phyloP scores from a whole-genome alignment of 2,113 vertebrate species.

The Takifugu flavidus region DNA sequence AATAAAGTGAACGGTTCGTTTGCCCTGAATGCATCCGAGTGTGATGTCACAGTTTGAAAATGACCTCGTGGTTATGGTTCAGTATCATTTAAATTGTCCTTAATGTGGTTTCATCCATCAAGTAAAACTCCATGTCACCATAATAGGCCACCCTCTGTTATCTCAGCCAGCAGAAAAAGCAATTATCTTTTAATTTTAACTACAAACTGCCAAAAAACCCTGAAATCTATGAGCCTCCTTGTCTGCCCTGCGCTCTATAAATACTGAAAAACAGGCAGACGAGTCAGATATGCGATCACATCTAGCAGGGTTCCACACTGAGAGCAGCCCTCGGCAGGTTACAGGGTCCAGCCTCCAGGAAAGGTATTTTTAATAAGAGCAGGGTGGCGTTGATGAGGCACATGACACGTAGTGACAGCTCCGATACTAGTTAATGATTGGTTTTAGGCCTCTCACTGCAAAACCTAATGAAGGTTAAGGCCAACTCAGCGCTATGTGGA shows the following conservation, averaged over 20 bases:
- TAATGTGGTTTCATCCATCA: too few species aligned
- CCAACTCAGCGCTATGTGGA: neutral
- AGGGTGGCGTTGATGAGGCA: slow-evolving; percentile 44
- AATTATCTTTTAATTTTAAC: neutral
- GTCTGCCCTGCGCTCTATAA: too few species aligned
- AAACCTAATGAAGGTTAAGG: neutral
- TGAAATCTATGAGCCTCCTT: too few species aligned
- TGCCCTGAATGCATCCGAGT: neutral
- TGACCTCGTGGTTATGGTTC: too few species aligned
- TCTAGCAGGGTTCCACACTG: too few species aligned
- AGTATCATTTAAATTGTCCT: too few species aligned
- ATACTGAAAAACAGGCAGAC: too few species aligned
- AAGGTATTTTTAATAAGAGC: slow-evolving; percentile 16
- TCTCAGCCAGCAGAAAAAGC: neutral
- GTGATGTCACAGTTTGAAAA: too few species aligned
- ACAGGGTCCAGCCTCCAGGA: neutral
- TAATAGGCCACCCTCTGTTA: neutral
- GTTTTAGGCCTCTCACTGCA: too few species aligned
- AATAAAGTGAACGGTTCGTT: slow-evolving; percentile 18
- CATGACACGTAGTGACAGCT: slow-evolving; percentile 14
- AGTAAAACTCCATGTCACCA: too few species aligned
- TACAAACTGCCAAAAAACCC: neutral
- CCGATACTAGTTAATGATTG: neutral
- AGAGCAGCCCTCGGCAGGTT: neutral
- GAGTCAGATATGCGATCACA: too few species aligned